Conservation (phyloP, 92 coral and sea anemone species). For the Muricea muricata region DNA sequence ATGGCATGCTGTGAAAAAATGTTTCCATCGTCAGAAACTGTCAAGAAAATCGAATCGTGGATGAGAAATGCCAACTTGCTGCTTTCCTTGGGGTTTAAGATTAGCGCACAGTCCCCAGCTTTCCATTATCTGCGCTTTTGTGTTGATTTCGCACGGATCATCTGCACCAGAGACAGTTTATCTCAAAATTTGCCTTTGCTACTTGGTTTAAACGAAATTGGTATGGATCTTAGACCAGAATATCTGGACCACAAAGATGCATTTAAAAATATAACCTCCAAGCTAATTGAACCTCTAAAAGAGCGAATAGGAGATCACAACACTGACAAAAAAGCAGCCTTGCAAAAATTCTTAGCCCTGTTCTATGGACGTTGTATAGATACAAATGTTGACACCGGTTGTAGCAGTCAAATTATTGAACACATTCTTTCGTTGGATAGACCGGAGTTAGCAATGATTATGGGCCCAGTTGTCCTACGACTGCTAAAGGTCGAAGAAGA, state of each 20-base stretch:
- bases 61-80: slow-evolving; percentile 61
- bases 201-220: slow-evolving; percentile 72
- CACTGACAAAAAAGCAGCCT: slow-evolving; percentile 39
- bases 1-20: slow-evolving; percentile 68
- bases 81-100: slow-evolving; percentile 72
- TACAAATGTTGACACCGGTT: too few relatives aligned
- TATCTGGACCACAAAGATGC: slow-evolving; percentile 74
- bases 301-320: slow-evolving; percentile 56
- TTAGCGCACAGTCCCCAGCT: slow-evolving; percentile 64
- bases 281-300: slow-evolving; percentile 11
- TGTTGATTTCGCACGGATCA: slow-evolving; percentile 73
- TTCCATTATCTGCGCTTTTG: slow-evolving; percentile 82
- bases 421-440: too few relatives aligned
- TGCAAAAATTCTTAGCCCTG: slow-evolving; percentile 71
- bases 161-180: slow-evolving; percentile 44
- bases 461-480: slow-evolving; percentile 82
- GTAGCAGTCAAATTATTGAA: slow-evolving; percentile 66
- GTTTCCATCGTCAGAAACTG: slow-evolving; percentile 68
- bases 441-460: slow-evolving; percentile 61
- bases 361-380: too few relatives aligned
- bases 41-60: slow-evolving; percentile 63
- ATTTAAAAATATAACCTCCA: slow-evolving; percentile 59
- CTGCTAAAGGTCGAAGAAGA: slow-evolving; percentile 71
- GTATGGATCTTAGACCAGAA: slow-evolving; percentile 49
- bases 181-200: slow-evolving; percentile 63